These are phyloP conservation scores for Phengaris arion DNA, from an alignment of 2,888 invertebrate species.

Conservation along the genomic window DNA sequence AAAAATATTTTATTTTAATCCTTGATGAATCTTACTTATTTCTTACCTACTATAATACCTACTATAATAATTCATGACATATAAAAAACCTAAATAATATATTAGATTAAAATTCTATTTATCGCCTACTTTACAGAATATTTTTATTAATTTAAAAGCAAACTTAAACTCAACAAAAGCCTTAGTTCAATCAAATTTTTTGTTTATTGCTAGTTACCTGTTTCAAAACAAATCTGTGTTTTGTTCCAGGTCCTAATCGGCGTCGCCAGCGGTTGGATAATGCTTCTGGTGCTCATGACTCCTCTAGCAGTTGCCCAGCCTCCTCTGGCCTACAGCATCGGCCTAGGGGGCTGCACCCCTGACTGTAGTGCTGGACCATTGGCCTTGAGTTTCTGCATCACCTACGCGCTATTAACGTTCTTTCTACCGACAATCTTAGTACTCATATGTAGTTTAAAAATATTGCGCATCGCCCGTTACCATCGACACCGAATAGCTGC, in stretches of 20 bases:
- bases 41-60: too few species aligned
- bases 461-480: conserved; percentile 83
- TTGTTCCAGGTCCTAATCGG: conserved; percentile 80
- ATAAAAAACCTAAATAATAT: too few species aligned
- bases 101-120: too few species aligned
- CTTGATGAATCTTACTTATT: too few species aligned
- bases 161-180: not conserved
- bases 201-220: too few species aligned
- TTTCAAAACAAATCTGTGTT: not conserved
- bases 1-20: too few species aligned
- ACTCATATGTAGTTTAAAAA: conserved; percentile 85
- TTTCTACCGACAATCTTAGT: conserved; percentile 84
- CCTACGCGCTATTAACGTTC: conserved; percentile 83
- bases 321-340: conserved; percentile 65
- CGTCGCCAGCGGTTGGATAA: conserved; percentile 83
- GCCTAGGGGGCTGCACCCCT: conserved; percentile 83
- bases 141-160: not conserved
- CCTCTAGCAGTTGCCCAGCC: conserved; percentile 81
- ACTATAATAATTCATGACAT: too few species aligned
- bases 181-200: too few species aligned
- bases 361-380: conserved; percentile 82
- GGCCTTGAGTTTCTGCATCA: conserved; percentile 82
- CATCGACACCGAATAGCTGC: conserved; percentile 91
- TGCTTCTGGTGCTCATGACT: conserved; percentile 80
- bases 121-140: too few species aligned